Evolutionary conservation across 1,140 invertebrate species (phyloP).

Genomic region (Pogonus chalceus): DNA sequence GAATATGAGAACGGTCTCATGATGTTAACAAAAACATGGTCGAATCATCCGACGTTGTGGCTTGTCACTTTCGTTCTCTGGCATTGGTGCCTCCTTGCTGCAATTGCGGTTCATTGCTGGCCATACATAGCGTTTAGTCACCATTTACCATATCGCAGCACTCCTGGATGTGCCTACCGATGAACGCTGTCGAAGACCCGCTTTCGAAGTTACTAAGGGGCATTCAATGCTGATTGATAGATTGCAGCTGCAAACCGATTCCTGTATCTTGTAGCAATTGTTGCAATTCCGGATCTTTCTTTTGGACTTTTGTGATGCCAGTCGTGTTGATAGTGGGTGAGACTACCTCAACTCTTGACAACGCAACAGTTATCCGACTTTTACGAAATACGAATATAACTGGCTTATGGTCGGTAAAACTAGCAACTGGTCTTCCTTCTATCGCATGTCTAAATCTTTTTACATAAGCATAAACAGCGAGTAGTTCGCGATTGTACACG

Average conservation of each 20-base stretch:
- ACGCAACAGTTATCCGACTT: constrained; percentile 19
- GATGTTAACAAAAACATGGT: constrained; percentile 27
- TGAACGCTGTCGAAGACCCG: constrained; percentile 28
- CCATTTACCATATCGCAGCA: constrained; percentile 13
- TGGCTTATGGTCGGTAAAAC: not conserved
- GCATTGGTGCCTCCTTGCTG: constrained; percentile 16
- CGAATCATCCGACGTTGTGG: constrained; percentile 21
- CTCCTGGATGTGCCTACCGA: constrained; percentile 22
- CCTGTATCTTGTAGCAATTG: not conserved
- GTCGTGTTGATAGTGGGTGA: not conserved
- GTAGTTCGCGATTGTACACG: not conserved
- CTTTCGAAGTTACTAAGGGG: constrained; percentile 18
- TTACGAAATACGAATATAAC: constrained; percentile 13
- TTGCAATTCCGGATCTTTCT: not conserved
- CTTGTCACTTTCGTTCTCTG: constrained; percentile 22
- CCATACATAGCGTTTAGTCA: constrained; percentile 21
- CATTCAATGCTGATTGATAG: constrained; percentile 4
- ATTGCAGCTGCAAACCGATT: not conserved
- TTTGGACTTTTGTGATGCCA: not conserved
- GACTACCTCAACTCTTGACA: constrained; percentile 23
- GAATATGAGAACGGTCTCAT: constrained; percentile 28
- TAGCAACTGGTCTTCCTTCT: not conserved
- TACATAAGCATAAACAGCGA: not conserved
- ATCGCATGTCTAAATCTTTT: not conserved
- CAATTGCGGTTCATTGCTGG: constrained; percentile 19